Base-by-base conservation (phyloP, 2,888 invertebrate genomes). In the Apoda limacodes region DNA sequence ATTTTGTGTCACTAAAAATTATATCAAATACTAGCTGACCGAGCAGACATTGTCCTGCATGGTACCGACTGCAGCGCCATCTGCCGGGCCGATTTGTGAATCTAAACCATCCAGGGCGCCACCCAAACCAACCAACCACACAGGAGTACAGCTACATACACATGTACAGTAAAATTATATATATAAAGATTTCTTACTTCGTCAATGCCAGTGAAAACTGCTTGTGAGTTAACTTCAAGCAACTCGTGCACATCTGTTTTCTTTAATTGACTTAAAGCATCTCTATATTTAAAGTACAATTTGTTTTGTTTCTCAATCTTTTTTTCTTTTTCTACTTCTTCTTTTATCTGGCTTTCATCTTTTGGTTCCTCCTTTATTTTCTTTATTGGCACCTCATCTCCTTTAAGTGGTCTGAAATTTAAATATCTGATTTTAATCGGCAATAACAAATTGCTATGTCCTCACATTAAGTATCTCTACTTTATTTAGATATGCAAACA, bases 241-340 rank as follows among this genome's bases (percentile, higher is more conserved):
- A 98, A 56, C 1, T 69, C 56, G 12, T 72, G 63, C 32, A 93
- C 67, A 9, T 92, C 84, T 1, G 59, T 49, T 49, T 88, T 92
- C 1, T 65, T 64, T 11, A 93, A 68, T 9, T 76, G 54, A 3
- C 69, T 65, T 5, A 82, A 40, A 2, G 57, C 57, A 13, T 42
- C 46, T 11, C 64, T 61, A 35, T 71, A 52, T 45, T 78, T 80
- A 35, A 69, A 68, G 40, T 52, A 81, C 11, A 69, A 40, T 51
- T 90, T 85, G 52, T 86, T 91, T 66, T 97, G 95, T 40, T 88
- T 85, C 48, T 86, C 81, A 21, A 90, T 67, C 39, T 82, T 64
- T 33, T 87, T 83, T 31, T 87, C 85, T 20, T 83, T 69, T 1
- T 80, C 75, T 24, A 68, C 70, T 30, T 83, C 83, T 32, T 68